A percentile compares a stretch with the other conserved stretches of the same genome.
Evolutionary conservation across 2,113 vertebrate genomes (phyloP).

Genomic region (Serinus canaria): DNA sequence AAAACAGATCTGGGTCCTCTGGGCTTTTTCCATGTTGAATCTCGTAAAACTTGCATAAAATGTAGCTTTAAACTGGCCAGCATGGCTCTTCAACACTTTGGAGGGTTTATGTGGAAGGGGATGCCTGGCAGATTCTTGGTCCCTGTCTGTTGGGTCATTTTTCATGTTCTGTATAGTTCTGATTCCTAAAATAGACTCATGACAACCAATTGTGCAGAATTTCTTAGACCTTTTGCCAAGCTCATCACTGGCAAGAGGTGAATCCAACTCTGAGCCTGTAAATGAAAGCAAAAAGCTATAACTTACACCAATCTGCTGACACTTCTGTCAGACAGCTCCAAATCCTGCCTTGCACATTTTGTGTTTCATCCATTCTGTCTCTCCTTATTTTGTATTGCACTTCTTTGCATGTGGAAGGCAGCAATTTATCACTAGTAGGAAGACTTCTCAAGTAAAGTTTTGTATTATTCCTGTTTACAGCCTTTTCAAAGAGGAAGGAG

Average conservation of each 20-base stretch:
- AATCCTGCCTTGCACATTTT: neutral
- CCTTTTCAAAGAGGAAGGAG: neutral
- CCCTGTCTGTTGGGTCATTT: neutral
- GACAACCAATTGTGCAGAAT: neutral
- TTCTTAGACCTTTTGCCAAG: neutral
- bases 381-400: neutral
- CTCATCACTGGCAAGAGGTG: neutral
- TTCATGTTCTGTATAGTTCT: neutral
- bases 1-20: neutral
- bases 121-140: neutral
- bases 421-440: neutral
- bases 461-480: neutral
- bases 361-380: neutral
- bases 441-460: neutral
- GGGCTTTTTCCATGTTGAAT: neutral
- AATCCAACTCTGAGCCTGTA: neutral
- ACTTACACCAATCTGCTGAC: neutral
- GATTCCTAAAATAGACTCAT: neutral
- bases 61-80: neutral
- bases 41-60: neutral
- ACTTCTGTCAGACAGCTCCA: neutral
- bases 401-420: neutral
- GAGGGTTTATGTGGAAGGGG: neutral
- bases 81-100: neutral
- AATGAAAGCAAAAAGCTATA: neutral